Evolutionary conservation across 2,797 vertebrate species (phyloP).

Genomic region (Rhodeus uyekii): DNA sequence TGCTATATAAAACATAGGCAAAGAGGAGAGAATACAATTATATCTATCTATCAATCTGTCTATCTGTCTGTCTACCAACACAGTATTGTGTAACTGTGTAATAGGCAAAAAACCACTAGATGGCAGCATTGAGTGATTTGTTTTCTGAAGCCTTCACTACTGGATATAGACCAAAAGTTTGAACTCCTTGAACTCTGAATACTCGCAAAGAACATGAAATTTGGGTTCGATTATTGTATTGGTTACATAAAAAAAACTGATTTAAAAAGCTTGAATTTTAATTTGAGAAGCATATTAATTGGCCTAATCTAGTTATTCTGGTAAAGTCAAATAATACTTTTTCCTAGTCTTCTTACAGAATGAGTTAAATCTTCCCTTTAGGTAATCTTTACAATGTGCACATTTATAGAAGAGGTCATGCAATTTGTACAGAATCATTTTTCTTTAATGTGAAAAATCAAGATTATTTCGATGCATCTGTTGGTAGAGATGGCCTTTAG

Average conservation of each 20-base stretch:
- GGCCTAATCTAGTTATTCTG: neutral
- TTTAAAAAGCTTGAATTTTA: neutral
- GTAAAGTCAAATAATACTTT: neutral
- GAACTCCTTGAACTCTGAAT: neutral
- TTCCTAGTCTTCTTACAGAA: neutral
- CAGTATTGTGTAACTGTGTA: neutral
- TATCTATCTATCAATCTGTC: slow-evolving; percentile 5
- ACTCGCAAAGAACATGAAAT: neutral
- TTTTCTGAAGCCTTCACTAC: neutral
- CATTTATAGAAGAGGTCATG: neutral
- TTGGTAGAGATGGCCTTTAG: neutral
- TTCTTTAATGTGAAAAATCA: neutral
- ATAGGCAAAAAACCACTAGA: slow-evolving; percentile 16
- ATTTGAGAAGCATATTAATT: neutral
- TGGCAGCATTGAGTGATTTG: slow-evolving; percentile 18
- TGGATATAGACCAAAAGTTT: neutral
- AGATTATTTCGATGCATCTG: neutral
- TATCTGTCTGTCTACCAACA: slow-evolving; percentile 13
- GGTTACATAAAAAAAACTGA: neutral
- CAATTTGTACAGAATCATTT: neutral
- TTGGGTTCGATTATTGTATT: neutral
- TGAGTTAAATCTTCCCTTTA: neutral
- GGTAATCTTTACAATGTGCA: neutral
- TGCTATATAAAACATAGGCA: too few species aligned
- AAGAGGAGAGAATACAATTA: too few species aligned